Evolutionary conservation across 2,888 invertebrate genomes (phyloP).

Genomic region (Ryuthela nishihirai): DNA sequence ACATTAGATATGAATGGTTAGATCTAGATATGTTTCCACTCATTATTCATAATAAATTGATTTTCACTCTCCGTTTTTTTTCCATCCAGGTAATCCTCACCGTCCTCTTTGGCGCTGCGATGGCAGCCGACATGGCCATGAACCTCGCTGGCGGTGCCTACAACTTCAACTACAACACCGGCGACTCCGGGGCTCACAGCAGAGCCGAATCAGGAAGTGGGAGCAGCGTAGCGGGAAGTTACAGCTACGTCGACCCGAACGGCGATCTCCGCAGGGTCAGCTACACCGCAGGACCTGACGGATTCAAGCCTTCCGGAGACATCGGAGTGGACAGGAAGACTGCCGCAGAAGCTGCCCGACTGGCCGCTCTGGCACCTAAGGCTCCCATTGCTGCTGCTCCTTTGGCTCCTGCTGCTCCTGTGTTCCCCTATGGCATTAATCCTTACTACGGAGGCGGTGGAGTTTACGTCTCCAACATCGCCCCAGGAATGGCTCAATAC

Average conservation of each 20-base stretch:
- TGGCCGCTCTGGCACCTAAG: conserved; percentile 31
- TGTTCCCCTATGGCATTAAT: neutral
- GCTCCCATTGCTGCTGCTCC: conserved; percentile 14
- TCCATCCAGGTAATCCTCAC: conserved; percentile 8
- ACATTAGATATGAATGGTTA: no score
- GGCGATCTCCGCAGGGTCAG: conserved; percentile 27
- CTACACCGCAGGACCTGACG: conserved; percentile 32
- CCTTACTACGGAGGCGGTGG: conserved; percentile 6
- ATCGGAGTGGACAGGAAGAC: conserved; percentile 38
- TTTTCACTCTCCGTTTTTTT: no score
- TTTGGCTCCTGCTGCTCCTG: conserved; percentile 3
- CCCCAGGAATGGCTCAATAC: conserved; percentile 3
- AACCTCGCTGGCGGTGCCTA: conserved; percentile 14
- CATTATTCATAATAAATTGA: no score
- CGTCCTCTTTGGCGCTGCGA: conserved; percentile 16
- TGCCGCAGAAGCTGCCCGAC: conserved; percentile 33
- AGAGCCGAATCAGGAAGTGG: conserved; percentile 7
- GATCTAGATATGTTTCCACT: no score
- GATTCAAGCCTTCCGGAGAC: conserved; percentile 38
- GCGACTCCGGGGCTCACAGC: conserved; percentile 24
- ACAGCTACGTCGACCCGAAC: conserved; percentile 38
- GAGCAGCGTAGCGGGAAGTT: conserved; percentile 22
- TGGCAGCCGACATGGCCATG: conserved; percentile 22
- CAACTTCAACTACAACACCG: conserved; percentile 28
- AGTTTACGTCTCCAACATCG: neutral